phyloP scores from a whole-genome alignment of 1,140 invertebrate species.

The Musca vetustissima region DNA sequence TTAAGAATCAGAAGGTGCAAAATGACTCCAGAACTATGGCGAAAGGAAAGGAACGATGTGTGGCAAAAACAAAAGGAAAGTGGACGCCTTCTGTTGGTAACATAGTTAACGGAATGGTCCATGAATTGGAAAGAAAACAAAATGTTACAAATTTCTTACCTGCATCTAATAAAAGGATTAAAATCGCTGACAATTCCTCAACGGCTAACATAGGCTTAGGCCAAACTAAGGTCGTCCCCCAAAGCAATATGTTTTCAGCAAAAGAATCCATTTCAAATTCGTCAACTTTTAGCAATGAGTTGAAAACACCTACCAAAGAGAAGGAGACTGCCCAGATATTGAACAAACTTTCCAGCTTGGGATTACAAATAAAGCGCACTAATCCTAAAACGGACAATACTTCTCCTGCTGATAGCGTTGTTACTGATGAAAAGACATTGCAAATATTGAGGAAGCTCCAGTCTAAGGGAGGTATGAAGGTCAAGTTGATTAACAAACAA shows the following conservation, averaged over 20 bases:
- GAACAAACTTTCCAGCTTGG: conserved; percentile 43
- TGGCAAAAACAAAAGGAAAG: no score
- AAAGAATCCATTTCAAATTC: background rate
- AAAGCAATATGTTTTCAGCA: background rate
- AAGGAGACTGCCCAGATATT: conserved; percentile 41
- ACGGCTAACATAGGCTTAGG: background rate
- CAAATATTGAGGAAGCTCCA: conserved; percentile 47
- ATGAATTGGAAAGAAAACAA: background rate
- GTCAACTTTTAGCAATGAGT: background rate
- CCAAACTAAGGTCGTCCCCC: background rate
- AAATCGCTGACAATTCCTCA: background rate
- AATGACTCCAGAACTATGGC: no score
- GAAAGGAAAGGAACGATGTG: no score
- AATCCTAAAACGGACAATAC: conserved; percentile 27
- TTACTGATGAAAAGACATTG: conserved; percentile 27
- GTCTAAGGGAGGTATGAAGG: conserved; percentile 46
- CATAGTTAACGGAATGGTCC: no score
- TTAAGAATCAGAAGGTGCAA: no score
- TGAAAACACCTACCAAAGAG: background rate
- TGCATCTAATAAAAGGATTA: no score
- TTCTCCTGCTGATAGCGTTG: no score
- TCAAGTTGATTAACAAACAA: conserved; percentile 38
- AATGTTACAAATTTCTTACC: background rate
- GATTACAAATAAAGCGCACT: conserved; percentile 40
- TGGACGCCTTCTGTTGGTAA: no score